phyloP scores from a whole-genome alignment of 2,113 vertebrate genomes.

The Stigmatopora argus region DNA sequence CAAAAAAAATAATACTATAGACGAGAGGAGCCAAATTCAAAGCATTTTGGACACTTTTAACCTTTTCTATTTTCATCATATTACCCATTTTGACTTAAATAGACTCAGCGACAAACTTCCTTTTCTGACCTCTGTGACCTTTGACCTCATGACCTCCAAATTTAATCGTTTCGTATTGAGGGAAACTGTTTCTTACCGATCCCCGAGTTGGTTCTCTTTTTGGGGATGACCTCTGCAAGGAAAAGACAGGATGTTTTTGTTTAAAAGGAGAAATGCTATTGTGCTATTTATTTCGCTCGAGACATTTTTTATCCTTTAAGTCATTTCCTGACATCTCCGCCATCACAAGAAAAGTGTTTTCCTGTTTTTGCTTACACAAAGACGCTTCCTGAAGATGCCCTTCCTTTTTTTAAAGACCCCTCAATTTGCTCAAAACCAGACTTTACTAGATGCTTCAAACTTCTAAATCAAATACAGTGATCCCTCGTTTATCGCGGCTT shows the following conservation, averaged over 20 bases:
- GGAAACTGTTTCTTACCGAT: slow-evolving; percentile 53
- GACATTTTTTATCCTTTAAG: slow-evolving; percentile 6
- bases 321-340: slow-evolving; percentile 10
- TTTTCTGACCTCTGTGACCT: too few relatives aligned
- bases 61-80: too few relatives aligned
- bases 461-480: too few relatives aligned
- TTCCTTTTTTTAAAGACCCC: not conserved
- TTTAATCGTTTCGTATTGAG: not conserved
- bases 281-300: slow-evolving; percentile 36
- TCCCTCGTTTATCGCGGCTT: too few relatives aligned
- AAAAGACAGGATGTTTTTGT: slow-evolving; percentile 32
- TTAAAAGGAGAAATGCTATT: slow-evolving; percentile 4
- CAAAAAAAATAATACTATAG: too few relatives aligned
- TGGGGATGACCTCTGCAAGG: slow-evolving; percentile 63
- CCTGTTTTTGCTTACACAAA: slow-evolving; percentile 4
- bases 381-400: slow-evolving; percentile 1
- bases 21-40: too few relatives aligned
- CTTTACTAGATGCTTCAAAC: not conserved
- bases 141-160: too few relatives aligned
- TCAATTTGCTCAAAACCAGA: not conserved
- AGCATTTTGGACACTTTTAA: too few relatives aligned
- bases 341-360: slow-evolving; percentile 28
- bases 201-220: slow-evolving; percentile 63
- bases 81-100: too few relatives aligned
- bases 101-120: too few relatives aligned